Evolutionary conservation across 2,113 vertebrate genomes (phyloP).

Genomic region (Phocoena phocoena): DNA sequence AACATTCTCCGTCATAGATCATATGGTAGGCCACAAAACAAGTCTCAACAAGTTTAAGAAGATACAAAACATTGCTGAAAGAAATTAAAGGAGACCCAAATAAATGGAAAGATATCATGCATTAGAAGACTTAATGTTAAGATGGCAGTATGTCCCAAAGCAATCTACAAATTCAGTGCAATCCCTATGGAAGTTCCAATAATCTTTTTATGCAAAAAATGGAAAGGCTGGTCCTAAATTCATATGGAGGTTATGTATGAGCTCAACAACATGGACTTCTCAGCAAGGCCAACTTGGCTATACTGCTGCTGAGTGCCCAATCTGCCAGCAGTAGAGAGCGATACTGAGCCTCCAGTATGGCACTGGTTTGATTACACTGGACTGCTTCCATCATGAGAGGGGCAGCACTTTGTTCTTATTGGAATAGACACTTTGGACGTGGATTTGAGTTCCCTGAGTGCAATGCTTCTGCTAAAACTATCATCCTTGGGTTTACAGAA

Average conservation of each 20-base stretch:
- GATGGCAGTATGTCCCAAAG: not conserved
- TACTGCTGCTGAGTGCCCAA: not conserved
- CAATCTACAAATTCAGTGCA: not conserved
- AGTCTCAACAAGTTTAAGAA: not conserved
- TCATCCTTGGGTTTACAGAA: not conserved
- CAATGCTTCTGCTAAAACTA: not conserved
- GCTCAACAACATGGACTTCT: not conserved
- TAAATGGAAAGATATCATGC: not conserved
- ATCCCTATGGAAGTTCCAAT: not conserved
- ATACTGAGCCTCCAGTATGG: not conserved
- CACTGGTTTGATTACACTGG: not conserved
- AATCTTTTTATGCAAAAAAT: not conserved
- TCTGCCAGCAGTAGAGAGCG: not conserved
- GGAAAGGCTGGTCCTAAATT: not conserved
- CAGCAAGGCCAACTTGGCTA: not conserved
- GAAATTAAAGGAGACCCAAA: constrained; percentile 18
- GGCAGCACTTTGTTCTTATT: not conserved
- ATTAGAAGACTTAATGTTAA: not conserved
- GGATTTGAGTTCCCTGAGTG: not conserved
- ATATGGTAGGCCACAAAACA: not conserved
- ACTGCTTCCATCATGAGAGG: not conserved
- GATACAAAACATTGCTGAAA: not conserved
- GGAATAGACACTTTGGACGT: not conserved
- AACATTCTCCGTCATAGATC: not conserved
- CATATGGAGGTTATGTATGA: not conserved